phyloP scores from a whole-genome alignment of 2,113 vertebrate species.

The Prionailurus viverrinus region DNA sequence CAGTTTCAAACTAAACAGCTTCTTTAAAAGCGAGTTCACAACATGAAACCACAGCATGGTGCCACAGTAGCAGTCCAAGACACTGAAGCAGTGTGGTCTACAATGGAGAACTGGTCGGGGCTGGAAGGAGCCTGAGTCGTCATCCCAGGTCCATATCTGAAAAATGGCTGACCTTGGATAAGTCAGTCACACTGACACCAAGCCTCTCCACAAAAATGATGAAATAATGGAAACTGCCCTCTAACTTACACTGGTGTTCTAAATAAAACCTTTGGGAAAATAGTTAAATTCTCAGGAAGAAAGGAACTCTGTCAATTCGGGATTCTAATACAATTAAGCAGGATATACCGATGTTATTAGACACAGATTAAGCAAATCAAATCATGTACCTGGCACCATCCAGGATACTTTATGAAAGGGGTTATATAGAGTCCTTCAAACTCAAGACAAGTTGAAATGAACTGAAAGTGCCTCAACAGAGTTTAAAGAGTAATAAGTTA shows the following conservation, averaged over 20 bases:
- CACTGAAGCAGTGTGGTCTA: background rate
- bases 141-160: background rate
- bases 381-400: background rate
- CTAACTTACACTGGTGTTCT: background rate
- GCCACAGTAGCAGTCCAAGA: background rate
- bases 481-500: background rate
- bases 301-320: background rate
- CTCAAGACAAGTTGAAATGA: background rate
- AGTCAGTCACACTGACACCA: background rate
- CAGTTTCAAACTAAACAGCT: background rate
- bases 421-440: background rate
- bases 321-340: background rate
- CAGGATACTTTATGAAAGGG: background rate
- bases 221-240: background rate
- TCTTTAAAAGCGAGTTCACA: background rate
- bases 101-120: background rate
- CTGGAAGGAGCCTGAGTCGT: background rate
- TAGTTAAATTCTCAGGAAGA: background rate
- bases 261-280: background rate
- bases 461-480: background rate
- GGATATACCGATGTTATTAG: background rate
- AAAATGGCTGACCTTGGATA: background rate
- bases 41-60: background rate
- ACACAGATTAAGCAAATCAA: background rate
- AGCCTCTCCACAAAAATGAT: background rate